Evolutionary conservation across 2,113 vertebrate genomes (phyloP), one percentile per base, ranked within the genome.

Genomic region (Marmota monax): DNA sequence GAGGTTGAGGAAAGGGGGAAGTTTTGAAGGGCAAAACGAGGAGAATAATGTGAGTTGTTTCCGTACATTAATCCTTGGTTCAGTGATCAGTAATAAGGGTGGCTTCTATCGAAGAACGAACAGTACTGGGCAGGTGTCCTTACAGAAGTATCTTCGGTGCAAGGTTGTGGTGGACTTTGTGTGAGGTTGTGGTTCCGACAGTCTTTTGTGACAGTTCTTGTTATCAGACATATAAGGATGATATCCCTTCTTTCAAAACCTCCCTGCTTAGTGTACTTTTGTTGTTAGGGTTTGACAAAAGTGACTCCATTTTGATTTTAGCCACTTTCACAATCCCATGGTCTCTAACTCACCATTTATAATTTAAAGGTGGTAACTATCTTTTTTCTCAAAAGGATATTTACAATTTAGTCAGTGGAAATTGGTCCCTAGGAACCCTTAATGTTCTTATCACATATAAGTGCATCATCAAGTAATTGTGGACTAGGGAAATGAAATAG

Each of bases 351-450:
- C 14, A 34, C 17, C 89, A 23, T 76, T 56, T 80, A 27, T 39
- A 48, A n/a, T 88, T 70, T 86, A 58, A 69, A 74, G 76, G 32
- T 51, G 25, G n/a, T 37, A 65, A 82, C 37, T 84, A 23, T 58
- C 88, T 88, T 84, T 34, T 84, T 70, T 83, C 78, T 83, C 78
- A 78, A 74, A 93, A 86, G 53, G 76, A 56, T 61, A 89, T 29
- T 92, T 88, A 45, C 91, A 82, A 69, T 51, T 82, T 88, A 78
- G 53, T 77, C 42, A 82, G 67, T 90, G 61, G 61, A 77, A 63
- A 42, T n/a, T 53, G 65, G 20, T 88, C 69, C 17, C 12, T 79
- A 87, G 58, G 61, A 84, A 69, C 2, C 25, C 2, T 10, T 61
- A 82, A 82, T 51, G 23, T 69, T 91, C 56, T 17, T 23, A 74